phyloP scores from a whole-genome alignment of 2,113 vertebrate species.

The Rhinoptilus africanus region DNA sequence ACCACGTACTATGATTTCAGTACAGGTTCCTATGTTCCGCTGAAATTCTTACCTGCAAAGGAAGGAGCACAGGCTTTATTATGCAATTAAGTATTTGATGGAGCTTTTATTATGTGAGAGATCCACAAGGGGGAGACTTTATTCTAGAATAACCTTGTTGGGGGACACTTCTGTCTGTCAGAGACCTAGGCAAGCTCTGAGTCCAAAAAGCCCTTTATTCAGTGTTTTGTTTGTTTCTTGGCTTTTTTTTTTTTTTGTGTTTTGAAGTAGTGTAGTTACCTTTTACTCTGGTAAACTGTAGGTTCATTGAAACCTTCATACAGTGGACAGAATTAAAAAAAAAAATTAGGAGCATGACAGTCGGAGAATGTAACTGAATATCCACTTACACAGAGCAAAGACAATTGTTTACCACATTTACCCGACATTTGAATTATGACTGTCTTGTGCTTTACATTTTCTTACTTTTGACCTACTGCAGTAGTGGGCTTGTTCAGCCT shows the following conservation, averaged over 20 bases:
- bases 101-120: conserved; percentile 24
- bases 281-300: background rate
- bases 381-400: background rate
- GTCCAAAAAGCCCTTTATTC: background rate
- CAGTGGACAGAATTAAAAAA: background rate
- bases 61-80: background rate
- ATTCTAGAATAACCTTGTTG: conserved; percentile 51
- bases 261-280: background rate
- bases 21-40: background rate
- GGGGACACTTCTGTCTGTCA: background rate
- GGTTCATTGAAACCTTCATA: background rate
- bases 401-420: background rate
- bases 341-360: background rate
- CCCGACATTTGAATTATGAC: background rate
- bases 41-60: background rate
- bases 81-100: background rate
- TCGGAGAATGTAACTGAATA: background rate
- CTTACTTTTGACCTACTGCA: background rate
- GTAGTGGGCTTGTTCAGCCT: background rate
- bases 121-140: conserved; percentile 46
- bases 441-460: background rate
- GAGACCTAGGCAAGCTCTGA: background rate
- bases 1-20: background rate
- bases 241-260: background rate
- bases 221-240: background rate